These are phyloP conservation scores for Ceuthmochares aereus DNA, from an alignment of 2,113 vertebrate genomes.

Conservation along the genomic window DNA sequence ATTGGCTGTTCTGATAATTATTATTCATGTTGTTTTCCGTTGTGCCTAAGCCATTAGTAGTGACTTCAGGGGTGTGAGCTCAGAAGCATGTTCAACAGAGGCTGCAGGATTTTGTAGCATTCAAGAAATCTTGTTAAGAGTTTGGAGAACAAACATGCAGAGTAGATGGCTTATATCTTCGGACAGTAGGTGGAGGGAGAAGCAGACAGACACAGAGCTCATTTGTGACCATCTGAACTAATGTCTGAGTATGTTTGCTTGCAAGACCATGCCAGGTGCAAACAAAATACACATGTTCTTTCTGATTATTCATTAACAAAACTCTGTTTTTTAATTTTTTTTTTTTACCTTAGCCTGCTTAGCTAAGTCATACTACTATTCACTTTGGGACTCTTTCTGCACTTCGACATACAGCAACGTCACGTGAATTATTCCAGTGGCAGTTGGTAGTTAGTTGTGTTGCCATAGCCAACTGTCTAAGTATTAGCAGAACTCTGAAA, in stretches of 20 bases:
- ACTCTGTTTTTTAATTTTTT: background rate
- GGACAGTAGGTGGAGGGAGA: background rate
- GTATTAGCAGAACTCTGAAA: background rate
- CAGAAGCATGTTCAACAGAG: background rate
- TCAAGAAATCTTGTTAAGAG: background rate
- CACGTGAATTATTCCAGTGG: background rate
- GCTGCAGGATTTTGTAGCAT: background rate
- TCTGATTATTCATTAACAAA: background rate
- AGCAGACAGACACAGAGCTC: background rate
- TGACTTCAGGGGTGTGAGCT: background rate
- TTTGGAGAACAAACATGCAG: background rate
- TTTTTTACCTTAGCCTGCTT: background rate
- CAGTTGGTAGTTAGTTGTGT: background rate
- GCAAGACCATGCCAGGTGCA: background rate
- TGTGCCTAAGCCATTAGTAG: background rate
- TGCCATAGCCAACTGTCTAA: background rate
- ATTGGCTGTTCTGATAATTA: rapidly evolving
- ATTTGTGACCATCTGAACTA: background rate
- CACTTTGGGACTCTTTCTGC: background rate
- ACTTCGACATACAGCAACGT: background rate
- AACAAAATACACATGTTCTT: background rate
- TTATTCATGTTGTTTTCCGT: background rate
- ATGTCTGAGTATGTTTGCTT: background rate
- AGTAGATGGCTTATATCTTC: background rate
- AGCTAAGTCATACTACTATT: background rate